Percentiles rank a stretch among this genome's conserved stretches.
Conservation (phyloP, 1,140 invertebrate genomes). For the Drosophila bocqueti region DNA sequence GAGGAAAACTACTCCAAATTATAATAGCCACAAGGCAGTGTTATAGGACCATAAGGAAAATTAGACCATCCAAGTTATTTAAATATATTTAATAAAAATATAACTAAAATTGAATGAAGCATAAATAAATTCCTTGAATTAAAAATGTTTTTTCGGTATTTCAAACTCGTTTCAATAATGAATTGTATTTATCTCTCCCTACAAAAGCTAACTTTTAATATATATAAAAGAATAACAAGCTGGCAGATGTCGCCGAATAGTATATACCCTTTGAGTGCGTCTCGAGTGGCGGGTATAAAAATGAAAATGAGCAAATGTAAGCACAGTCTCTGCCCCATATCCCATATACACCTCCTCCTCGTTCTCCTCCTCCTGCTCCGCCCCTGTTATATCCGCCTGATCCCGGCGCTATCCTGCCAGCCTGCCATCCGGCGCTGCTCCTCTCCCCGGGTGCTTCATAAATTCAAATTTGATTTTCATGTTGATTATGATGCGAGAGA, state of each 20-base stretch:
- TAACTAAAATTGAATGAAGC: no score
- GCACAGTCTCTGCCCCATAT: conserved; percentile 36
- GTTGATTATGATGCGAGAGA: conserved; percentile 78
- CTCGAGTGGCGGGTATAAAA: conserved; percentile 30
- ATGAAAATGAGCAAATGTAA: conserved; percentile 78
- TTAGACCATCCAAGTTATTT: no score
- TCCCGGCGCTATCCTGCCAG: conserved; percentile 11
- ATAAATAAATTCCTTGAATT: no score
- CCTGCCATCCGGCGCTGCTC: not conserved
- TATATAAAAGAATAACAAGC: no score
- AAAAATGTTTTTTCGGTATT: no score
- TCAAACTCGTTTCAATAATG: no score
- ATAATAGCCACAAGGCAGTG: not conserved
- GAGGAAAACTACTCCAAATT: not conserved
- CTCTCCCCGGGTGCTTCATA: conserved; percentile 67
- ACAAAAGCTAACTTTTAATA: not conserved
- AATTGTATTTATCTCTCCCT: not conserved
- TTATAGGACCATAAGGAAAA: no score
- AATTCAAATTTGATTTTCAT: conserved; percentile 84
- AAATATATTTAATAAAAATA: no score
- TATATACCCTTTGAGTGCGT: conserved; percentile 1
- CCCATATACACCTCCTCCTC: conserved; percentile 3
- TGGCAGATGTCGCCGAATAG: not conserved
- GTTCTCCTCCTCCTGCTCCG: not conserved
- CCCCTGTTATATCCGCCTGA: conserved; percentile 12